Conservation (phyloP, 2,888 invertebrate species). For the Archaeoteleia sp. region DNA sequence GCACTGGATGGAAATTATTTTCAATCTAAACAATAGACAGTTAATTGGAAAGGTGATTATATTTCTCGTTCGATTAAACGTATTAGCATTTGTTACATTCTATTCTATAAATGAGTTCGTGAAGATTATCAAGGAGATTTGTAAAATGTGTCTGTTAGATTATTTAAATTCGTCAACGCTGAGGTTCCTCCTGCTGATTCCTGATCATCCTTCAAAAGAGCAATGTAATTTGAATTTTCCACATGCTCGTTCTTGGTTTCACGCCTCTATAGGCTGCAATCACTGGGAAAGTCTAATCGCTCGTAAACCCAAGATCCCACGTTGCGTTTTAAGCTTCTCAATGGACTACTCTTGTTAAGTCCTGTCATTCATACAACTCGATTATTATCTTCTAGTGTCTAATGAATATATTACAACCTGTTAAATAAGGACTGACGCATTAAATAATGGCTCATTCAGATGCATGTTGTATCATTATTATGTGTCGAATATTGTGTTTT, state of each 20-base stretch:
- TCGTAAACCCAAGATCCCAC: slow-evolving; percentile 60
- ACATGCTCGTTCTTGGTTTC: slow-evolving; percentile 56
- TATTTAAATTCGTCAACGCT: not conserved
- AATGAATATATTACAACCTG: too few relatives aligned
- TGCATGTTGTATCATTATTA: too few relatives aligned
- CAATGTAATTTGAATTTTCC: slow-evolving; percentile 47
- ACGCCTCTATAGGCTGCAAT: slow-evolving; percentile 56
- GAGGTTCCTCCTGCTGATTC: slow-evolving; percentile 33
- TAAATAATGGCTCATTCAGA: too few relatives aligned
- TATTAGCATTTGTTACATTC: too few relatives aligned
- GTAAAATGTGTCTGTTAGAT: too few relatives aligned
- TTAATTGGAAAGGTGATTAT: too few relatives aligned
- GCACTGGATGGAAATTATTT: slow-evolving; percentile 21
- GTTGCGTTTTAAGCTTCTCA: slow-evolving; percentile 21
- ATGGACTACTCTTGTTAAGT: slow-evolving; percentile 26
- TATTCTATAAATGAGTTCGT: too few relatives aligned
- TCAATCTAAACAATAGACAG: slow-evolving; percentile 29
- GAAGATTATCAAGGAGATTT: too few relatives aligned
- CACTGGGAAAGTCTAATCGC: slow-evolving; percentile 60
- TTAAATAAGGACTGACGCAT: too few relatives aligned
- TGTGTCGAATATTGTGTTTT: too few relatives aligned
- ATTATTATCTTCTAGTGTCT: not conserved
- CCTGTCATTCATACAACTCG: slow-evolving; percentile 4
- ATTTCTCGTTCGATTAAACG: too few relatives aligned
- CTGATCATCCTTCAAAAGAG: slow-evolving; percentile 39